These are phyloP conservation scores for Euschistus heros DNA, from an alignment of 1,140 invertebrate genomes.

Conservation along the genomic window DNA sequence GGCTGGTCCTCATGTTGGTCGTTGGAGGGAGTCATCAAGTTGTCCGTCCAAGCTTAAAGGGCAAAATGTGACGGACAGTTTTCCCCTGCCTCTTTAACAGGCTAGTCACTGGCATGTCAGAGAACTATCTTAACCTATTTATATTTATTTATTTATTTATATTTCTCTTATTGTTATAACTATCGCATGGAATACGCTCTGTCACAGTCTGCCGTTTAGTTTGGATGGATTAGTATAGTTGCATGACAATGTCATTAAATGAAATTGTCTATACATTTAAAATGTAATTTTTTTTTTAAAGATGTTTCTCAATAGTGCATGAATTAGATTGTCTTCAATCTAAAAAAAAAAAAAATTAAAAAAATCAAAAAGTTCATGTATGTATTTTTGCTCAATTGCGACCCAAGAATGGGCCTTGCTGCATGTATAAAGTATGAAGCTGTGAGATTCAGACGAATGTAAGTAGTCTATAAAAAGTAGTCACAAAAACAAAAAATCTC, in stretches of 20 bases:
- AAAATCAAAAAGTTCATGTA: no score
- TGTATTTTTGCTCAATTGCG: conserved; percentile 9
- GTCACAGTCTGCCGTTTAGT: conserved; percentile 25
- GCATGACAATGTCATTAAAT: not conserved
- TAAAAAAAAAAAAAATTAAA: no score
- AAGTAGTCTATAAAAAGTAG: conserved; percentile 8
- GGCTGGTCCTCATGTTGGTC: not conserved
- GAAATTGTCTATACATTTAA: not conserved
- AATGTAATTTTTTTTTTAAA: no score
- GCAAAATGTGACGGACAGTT: conserved; percentile 23
- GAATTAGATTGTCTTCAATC: no score
- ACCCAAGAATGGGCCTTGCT: not conserved
- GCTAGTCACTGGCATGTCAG: not conserved
- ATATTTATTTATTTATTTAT: not conserved
- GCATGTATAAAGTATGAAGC: conserved; percentile 5
- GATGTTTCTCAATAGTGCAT: no score
- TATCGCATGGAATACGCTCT: conserved; percentile 8
- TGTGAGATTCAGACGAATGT: conserved; percentile 6
- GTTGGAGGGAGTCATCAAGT: not conserved
- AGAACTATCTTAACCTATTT: conserved; percentile 1
- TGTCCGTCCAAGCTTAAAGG: conserved; percentile 25
- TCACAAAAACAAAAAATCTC: not conserved
- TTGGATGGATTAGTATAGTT: conserved; percentile 20
- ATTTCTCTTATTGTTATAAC: conserved; percentile 1
- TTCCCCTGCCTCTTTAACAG: not conserved